Conservation (phyloP, 2,888 invertebrate genomes). For the Amblyteles armatorius region DNA sequence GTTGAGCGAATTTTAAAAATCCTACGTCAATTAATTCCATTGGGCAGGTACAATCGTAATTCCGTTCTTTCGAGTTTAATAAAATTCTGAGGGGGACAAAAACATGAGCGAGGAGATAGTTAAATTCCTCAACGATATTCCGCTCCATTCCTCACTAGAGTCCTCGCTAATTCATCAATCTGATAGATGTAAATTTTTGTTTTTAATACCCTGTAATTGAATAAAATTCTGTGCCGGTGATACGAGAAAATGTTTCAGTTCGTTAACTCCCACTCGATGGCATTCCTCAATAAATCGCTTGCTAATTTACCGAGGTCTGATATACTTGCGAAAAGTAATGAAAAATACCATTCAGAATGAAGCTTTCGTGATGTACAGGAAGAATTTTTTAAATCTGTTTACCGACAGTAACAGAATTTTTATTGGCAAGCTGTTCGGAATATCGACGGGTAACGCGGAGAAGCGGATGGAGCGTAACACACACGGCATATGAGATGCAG, state of each 20-base stretch:
- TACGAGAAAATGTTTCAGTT: not conserved
- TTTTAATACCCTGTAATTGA: not conserved
- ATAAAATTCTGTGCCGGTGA: not conserved
- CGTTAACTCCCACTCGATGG: not conserved
- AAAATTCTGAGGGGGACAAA: not conserved
- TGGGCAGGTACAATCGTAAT: not conserved
- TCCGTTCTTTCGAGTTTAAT: not conserved
- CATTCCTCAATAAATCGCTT: not conserved
- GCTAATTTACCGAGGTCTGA: not conserved
- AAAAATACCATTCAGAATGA: not conserved
- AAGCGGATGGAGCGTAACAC: conserved; percentile 12
- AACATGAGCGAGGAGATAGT: not conserved
- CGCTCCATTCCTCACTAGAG: not conserved
- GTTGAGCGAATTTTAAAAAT: not conserved
- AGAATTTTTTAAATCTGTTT: conserved; percentile 10
- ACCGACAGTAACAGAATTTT: conserved; percentile 38
- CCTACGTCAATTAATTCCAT: not conserved
- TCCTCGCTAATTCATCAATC: not conserved
- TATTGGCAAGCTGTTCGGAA: conserved; percentile 50
- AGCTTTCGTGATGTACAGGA: not conserved
- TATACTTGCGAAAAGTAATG: not conserved
- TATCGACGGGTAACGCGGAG: conserved; percentile 34
- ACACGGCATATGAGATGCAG: not conserved
- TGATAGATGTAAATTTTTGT: not conserved
- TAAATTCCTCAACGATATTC: not conserved